Base-by-base conservation (phyloP, 1,140 invertebrate genomes). In the Littorina saxatilis region DNA sequence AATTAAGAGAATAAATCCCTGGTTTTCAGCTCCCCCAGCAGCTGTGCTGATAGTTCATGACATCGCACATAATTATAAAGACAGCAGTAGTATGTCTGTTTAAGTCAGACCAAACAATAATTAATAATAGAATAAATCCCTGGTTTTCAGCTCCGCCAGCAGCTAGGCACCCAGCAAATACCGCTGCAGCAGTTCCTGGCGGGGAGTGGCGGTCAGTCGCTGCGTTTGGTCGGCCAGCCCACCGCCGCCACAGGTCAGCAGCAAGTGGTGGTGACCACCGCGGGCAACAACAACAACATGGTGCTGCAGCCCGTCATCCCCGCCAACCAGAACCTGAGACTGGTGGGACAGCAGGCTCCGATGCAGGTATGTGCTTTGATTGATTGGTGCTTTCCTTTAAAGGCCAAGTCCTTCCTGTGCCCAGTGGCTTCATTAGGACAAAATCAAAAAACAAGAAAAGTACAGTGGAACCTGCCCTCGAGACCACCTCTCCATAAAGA, bases 271-370 rank as follows among this genome's bases (percentile, higher is more conserved):
- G n/a, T 11, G 17, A 15, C 58, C 66, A 23, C 66, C 35, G 32
- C 61, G 27, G 13, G 27, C 32, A 39, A 32, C 37, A 39, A 7
- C 37, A 11, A 5, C 40, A 72, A 32, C 40, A 63, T 83, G 23
- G 61, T 80, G 39, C 55, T 81, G 43, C 77, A 81, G 73, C 79
- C 77, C 23, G 52, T 35, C 72, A 80, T 82, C 70, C 81, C 66
- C 81, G 81, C 66, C 82, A 79, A 50, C 82, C 83, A 85, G 55
- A n/a, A n/a, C n/a, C 82, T 87, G 17, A 83, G 87, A 75, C 39
- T 83, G 37, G 78, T 85, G 43, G 79, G 80, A 47, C 85, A 76
- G 74, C 80, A 43, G 40, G 70, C n/a, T 39, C 72, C 52, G 17
- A 76, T 43, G 74, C 81, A 68, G 79, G 79, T 50, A 39, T 52